phyloP scores from a whole-genome alignment of 1,140 invertebrate species.

The Pollicipes pollicipes region DNA sequence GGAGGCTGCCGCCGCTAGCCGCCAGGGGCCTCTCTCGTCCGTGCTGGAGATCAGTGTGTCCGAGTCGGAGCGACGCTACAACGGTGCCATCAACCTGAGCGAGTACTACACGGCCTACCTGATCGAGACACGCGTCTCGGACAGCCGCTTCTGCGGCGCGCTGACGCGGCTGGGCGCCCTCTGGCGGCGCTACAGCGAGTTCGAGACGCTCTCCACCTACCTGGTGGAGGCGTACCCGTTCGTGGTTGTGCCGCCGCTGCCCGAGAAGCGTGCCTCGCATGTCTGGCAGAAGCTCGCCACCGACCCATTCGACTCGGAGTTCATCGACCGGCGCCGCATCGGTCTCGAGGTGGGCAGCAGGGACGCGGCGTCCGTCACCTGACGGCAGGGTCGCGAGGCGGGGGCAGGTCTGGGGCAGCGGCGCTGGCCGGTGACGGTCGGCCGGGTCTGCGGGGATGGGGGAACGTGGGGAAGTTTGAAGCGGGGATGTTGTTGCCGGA shows the following conservation, averaged over 20 bases:
- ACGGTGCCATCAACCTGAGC: slow-evolving; percentile 54
- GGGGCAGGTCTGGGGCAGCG: too few species aligned
- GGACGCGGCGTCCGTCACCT: too few species aligned
- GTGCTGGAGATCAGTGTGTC: slow-evolving; percentile 62
- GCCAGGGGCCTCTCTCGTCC: slow-evolving; percentile 49
- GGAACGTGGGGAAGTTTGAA: too few species aligned
- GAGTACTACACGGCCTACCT: slow-evolving; percentile 69
- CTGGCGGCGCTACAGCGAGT: slow-evolving; percentile 67
- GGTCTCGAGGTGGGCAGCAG: slow-evolving; percentile 62
- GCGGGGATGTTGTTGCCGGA: too few species aligned
- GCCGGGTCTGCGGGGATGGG: too few species aligned
- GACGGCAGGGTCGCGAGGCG: too few species aligned
- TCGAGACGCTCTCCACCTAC: slow-evolving; percentile 58
- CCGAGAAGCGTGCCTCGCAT: slow-evolving; percentile 60
- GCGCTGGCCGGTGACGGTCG: too few species aligned
- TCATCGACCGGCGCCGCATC: slow-evolving; percentile 56
- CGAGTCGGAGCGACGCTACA: slow-evolving; percentile 64
- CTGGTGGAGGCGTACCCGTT: slow-evolving; percentile 56
- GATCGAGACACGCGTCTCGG: slow-evolving; percentile 59
- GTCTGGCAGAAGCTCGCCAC: slow-evolving; percentile 57
- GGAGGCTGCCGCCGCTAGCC: slow-evolving; percentile 21
- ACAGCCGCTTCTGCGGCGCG: slow-evolving; percentile 43
- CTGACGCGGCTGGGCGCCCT: slow-evolving; percentile 44
- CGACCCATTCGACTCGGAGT: slow-evolving; percentile 69
- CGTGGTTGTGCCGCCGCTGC: slow-evolving; percentile 56